phyloP scores from a whole-genome alignment of 2,888 invertebrate genomes.

The Heliconius cydno region DNA sequence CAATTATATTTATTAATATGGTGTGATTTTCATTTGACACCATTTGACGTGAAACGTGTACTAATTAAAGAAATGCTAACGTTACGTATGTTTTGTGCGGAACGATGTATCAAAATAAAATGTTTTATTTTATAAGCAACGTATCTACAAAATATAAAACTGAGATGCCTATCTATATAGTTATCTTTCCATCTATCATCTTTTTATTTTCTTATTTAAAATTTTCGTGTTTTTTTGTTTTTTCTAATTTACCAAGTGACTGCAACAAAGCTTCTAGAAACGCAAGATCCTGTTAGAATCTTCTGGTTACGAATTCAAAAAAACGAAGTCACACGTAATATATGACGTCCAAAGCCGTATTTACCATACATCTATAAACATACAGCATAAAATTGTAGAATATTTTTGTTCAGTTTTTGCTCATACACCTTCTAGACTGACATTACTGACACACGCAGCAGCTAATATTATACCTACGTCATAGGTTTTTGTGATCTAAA shows the following conservation, averaged over 20 bases:
- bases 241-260: not conserved
- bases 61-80: not conserved
- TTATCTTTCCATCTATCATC: not conserved
- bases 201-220: not conserved
- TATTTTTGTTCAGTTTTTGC: constrained; percentile 25
- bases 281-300: not conserved
- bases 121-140: not conserved
- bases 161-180: not conserved
- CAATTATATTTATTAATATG: not conserved
- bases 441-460: constrained; percentile 5
- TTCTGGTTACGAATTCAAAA: not conserved
- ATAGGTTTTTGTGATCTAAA: constrained; percentile 28
- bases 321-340: not conserved
- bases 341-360: constrained; percentile 7
- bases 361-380: constrained; percentile 21
- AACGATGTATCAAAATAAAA: not conserved
- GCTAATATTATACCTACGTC: constrained; percentile 22
- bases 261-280: not conserved
- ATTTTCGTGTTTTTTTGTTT: not conserved
- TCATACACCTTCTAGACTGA: not conserved
- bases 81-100: not conserved
- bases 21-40: not conserved
- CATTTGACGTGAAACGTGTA: not conserved
- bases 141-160: too few species aligned
- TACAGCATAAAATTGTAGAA: not conserved